Evolutionary conservation across 1,140 invertebrate genomes (phyloP).

Genomic region (Marisa cornuarietis): DNA sequence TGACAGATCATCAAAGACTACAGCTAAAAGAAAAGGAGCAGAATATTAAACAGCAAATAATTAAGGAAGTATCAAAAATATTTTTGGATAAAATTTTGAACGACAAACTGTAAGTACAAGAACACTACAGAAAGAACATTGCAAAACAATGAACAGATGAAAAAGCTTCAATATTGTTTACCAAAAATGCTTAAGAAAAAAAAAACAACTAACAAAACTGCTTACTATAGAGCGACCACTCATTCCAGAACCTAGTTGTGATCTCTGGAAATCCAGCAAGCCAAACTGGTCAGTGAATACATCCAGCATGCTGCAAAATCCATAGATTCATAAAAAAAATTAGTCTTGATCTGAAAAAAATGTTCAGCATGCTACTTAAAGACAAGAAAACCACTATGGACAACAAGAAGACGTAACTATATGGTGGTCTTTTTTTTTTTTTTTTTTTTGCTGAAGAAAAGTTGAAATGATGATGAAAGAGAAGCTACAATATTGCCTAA

Average conservation of each 20-base stretch:
- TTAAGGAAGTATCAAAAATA: too few species aligned
- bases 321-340: slow-evolving; percentile 4
- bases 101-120: too few species aligned
- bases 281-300: slow-evolving; percentile 78
- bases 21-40: too few species aligned
- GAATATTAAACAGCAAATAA: too few species aligned
- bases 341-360: neutral
- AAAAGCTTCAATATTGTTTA: too few species aligned
- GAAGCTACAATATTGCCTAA: neutral
- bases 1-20: too few species aligned
- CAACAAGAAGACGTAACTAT: neutral
- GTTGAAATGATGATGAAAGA: neutral
- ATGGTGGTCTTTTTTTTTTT: neutral
- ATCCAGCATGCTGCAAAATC: slow-evolving; percentile 76
- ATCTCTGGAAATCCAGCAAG: slow-evolving; percentile 75
- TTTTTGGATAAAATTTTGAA: too few species aligned
- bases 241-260: slow-evolving; percentile 79
- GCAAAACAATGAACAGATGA: too few species aligned
- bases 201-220: too few species aligned
- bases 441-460: neutral
- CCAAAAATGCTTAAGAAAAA: too few species aligned
- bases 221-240: slow-evolving; percentile 69
- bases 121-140: too few species aligned
- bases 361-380: neutral
- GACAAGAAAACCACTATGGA: neutral